Conservation (phyloP, 2,888 invertebrate species). For the Diogma glabrata region DNA sequence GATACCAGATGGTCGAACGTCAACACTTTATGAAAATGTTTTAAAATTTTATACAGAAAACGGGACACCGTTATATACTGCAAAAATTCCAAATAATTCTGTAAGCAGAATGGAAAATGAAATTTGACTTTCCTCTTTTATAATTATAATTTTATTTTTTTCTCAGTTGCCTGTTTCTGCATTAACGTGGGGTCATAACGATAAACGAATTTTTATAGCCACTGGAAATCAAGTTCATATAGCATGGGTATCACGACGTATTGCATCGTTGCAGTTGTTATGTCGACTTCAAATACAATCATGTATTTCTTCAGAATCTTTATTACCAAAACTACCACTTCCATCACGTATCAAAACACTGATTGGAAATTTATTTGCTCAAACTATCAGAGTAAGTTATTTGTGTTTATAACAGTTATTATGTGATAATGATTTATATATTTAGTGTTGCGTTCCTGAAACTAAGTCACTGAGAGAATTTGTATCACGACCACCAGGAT, state of each 20-base stretch:
- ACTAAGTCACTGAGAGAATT: constrained; percentile 77
- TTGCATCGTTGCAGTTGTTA: constrained; percentile 81
- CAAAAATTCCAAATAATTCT: constrained; percentile 63
- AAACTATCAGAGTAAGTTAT: constrained; percentile 83
- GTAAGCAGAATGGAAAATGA: constrained; percentile 18
- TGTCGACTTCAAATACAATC: constrained; percentile 73
- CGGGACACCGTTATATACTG: constrained; percentile 70
- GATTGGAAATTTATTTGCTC: constrained; percentile 77
- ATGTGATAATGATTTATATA: neutral
- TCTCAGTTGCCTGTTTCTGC: constrained; percentile 69
- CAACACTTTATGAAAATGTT: constrained; percentile 59
- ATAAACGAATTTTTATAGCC: constrained; percentile 85
- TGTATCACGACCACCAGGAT: constrained; percentile 81
- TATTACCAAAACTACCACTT: constrained; percentile 68
- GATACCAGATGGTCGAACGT: constrained; percentile 29
- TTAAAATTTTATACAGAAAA: constrained; percentile 85
- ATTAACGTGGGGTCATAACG: constrained; percentile 97
- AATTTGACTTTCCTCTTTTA: neutral
- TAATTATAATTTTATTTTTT: constrained; percentile 26
- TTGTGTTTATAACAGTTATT: no score
- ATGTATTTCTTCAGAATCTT: constrained; percentile 59
- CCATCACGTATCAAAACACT: constrained; percentile 78
- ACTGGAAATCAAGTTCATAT: constrained; percentile 86
- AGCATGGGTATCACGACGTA: constrained; percentile 83
- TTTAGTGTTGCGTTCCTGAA: constrained; percentile 89